Evolutionary conservation across 2,888 invertebrate species (phyloP).

Genomic region (Ormyrus labotus): DNA sequence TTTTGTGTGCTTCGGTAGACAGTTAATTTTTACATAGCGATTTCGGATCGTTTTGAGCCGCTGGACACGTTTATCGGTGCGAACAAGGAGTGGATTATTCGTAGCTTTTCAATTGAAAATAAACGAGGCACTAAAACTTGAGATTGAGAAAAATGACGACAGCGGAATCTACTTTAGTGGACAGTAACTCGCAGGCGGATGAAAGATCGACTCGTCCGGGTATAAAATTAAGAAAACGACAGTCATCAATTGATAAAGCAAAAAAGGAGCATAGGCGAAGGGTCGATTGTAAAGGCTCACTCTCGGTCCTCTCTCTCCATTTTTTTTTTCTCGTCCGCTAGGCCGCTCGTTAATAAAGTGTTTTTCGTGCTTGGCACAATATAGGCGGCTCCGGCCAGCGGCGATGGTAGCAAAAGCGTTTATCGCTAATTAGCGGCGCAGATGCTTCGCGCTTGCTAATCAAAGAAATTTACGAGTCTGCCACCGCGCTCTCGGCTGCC

Average conservation of each 20-base stretch:
- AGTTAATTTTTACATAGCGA: too few species aligned
- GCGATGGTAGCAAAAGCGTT: constrained; percentile 26
- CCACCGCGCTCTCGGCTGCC: constrained; percentile 42
- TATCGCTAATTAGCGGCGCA: constrained; percentile 55
- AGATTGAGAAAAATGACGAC: constrained; percentile 14
- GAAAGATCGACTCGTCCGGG: constrained; percentile 5
- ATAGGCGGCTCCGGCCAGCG: neutral
- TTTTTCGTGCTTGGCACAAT: constrained; percentile 5
- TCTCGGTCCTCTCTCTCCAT: neutral
- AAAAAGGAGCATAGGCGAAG: neutral
- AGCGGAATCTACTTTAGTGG: constrained; percentile 10
- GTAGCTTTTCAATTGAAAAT: too few species aligned
- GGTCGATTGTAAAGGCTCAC: too few species aligned
- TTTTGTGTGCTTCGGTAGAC: too few species aligned
- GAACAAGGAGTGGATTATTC: too few species aligned
- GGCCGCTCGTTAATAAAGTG: constrained; percentile 12
- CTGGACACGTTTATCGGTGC: neutral
- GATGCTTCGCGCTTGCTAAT: constrained; percentile 58
- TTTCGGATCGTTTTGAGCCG: neutral
- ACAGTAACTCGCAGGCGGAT: neutral
- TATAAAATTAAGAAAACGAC: neutral
- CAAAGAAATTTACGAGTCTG: constrained; percentile 62
- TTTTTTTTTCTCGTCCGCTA: neutral
- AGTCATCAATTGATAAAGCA: neutral
- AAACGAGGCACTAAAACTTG: too few species aligned